Base-by-base conservation (phyloP, 2,113 vertebrate species). In the Carassius gibelio region DNA sequence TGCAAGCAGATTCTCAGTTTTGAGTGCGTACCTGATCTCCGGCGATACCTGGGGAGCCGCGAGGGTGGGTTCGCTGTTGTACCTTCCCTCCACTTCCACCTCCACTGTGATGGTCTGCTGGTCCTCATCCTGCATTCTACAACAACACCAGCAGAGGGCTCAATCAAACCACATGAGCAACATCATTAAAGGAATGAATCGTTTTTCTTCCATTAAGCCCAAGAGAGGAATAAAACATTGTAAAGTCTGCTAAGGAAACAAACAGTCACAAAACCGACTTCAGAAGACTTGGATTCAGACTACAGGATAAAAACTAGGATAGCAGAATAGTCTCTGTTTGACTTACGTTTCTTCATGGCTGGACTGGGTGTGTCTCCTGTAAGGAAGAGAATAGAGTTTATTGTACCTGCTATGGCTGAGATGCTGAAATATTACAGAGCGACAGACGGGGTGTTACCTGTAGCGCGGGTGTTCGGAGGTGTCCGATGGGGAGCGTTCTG, bases 281-380 rank as follows among this genome's bases (percentile, higher is more conserved):
- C 10, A 13, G 45, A 48, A 48, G 45, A 13, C 3, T 9, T 42
- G 7, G 38, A 42, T 8, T 6, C 38, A 42, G 38, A 42, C 42
- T 42, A 42, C 42, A 42, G 42, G 42, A 42, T 8, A 42, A 8
- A 42, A 42, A 42, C 42, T 42, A 42, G 42, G 42, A 48, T 50
- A 50, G 48, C 3, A 50, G 11, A 50, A 3, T 3, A 50, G 48
- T 50, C 2, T 50, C 2, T 50, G 48, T 50, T 42, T 45, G 42
- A 11, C 96, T 95, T 92, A 99, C 98, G 96, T 96, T 88, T 93
- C 94, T n/a, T 99, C 97, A 69, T 97, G 97, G 90, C 95, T 97
- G 62, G 97, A 97, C 86, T 98, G 97, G 66, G 97, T 97, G 93
- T 97, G 96, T 88, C 98, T 96, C 95, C 98, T 99, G 93, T 23